Percentiles rank a stretch among this genome's conserved stretches.
These are phyloP conservation scores for Drosophila insularis DNA, from an alignment of 1,140 invertebrate species.

Conservation along the genomic window DNA sequence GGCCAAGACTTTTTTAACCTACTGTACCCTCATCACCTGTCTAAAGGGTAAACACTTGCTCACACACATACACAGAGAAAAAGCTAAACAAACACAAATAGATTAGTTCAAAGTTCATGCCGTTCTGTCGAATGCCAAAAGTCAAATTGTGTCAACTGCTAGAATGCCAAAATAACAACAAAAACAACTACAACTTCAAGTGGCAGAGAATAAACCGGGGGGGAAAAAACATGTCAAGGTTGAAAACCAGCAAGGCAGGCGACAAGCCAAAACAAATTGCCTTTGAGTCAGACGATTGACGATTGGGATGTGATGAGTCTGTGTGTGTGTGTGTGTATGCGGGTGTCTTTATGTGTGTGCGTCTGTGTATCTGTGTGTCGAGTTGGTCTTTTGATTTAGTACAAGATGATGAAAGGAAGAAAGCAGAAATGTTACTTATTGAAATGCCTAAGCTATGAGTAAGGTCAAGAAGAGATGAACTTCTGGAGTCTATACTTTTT, in stretches of 20 bases:
- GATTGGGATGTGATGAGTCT: conserved; percentile 35
- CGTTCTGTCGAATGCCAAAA: conserved; percentile 59
- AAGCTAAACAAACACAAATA: conserved; percentile 78
- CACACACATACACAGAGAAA: conserved; percentile 22
- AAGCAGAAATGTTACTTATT: conserved; percentile 32
- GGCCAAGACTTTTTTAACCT: conserved; percentile 2
- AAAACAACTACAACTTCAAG: background rate
- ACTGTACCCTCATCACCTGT: conserved; percentile 29
- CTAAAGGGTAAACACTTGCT: conserved; percentile 16
- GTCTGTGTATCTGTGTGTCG: background rate
- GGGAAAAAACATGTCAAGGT: conserved; percentile 31
- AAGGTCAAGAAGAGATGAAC: conserved; percentile 23
- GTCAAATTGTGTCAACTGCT: conserved; percentile 71
- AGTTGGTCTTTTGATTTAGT: conserved; percentile 24
- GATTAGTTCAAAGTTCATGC: conserved; percentile 74
- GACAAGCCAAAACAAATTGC: conserved; percentile 69
- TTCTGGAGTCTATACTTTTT: background rate
- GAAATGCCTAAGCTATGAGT: conserved; percentile 30
- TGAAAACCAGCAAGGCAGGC: conserved; percentile 30
- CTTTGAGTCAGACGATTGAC: conserved; percentile 53
- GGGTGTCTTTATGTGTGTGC: background rate
- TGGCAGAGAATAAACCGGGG: background rate
- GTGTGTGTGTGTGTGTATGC: background rate
- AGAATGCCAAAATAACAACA: conserved; percentile 32
- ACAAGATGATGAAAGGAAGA: background rate